Evolutionary conservation across 2,888 invertebrate genomes (phyloP).

Genomic region (Polydrusus tereticollis): DNA sequence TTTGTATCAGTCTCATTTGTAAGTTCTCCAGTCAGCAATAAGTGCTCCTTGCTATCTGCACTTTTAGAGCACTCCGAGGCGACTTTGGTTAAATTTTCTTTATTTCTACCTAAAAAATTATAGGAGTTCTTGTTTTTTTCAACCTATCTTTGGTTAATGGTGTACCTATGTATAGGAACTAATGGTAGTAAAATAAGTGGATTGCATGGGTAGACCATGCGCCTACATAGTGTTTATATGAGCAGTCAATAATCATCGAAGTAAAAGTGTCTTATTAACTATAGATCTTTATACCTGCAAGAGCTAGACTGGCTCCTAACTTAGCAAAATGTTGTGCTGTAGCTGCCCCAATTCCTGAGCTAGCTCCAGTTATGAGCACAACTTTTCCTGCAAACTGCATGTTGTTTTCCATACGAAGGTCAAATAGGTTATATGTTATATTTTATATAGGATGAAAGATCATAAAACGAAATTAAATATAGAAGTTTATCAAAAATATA

Average conservation of each 20-base stretch:
- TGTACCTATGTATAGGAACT: no score
- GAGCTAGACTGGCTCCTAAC: conserved; percentile 81
- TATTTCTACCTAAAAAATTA: conserved; percentile 75
- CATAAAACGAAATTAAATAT: no score
- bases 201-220: neutral
- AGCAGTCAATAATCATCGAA: no score
- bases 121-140: no score
- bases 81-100: conserved; percentile 75
- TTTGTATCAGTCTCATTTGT: conserved; percentile 81
- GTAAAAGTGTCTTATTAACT: conserved; percentile 9
- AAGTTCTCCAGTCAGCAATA: conserved; percentile 78
- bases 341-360: conserved; percentile 88
- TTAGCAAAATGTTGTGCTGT: conserved; percentile 83
- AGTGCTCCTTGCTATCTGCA: conserved; percentile 70
- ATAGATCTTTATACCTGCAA: conserved; percentile 72
- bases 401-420: conserved; percentile 26
- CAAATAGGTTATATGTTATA: neutral
- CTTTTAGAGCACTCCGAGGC: conserved; percentile 71
- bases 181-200: no score
- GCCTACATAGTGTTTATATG: no score
- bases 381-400: conserved; percentile 78
- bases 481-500: no score
- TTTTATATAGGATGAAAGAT: no score
- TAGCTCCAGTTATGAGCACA: conserved; percentile 83
- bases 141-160: no score